Evolutionary conservation across 2,888 invertebrate species (phyloP).

Genomic region (Nematopogon swammerdamellus): DNA sequence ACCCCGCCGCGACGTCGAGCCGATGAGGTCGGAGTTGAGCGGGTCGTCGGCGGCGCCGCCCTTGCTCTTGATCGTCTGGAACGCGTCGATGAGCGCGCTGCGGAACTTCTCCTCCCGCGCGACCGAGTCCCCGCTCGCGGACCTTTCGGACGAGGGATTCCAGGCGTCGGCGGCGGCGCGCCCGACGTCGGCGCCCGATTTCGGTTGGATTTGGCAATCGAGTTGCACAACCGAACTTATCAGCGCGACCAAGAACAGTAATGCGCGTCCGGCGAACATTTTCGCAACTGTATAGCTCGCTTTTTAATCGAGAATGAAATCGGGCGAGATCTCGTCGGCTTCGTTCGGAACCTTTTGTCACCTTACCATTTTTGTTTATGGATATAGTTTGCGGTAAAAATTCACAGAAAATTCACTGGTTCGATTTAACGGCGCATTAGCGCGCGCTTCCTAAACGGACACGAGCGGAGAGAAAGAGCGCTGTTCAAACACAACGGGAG

Average conservation of each 20-base stretch:
- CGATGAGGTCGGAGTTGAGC: conserved; percentile 31
- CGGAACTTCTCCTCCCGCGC: conserved; percentile 41
- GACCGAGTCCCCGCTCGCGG: conserved; percentile 25
- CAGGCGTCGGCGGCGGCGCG: no score
- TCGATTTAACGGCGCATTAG: neutral
- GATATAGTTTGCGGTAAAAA: neutral
- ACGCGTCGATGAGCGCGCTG: conserved; percentile 43
- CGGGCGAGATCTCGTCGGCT: neutral
- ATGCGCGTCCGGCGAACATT: neutral
- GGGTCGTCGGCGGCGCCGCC: conserved; percentile 35
- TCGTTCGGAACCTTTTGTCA: neutral
- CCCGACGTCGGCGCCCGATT: no score
- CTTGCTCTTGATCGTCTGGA: conserved; percentile 44
- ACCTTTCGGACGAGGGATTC: conserved; percentile 22
- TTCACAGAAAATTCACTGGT: neutral
- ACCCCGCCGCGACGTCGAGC: conserved; percentile 23
- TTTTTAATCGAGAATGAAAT: no score
- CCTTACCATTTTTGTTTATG: neutral
- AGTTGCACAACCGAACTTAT: neutral
- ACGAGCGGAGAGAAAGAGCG: neutral
- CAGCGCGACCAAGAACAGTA: neutral
- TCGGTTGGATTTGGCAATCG: neutral
- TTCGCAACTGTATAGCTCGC: neutral
- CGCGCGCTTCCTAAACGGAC: neutral
- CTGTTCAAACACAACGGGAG: neutral